Evolutionary conservation across 2,888 invertebrate species (phyloP).

Genomic region (Tenthredo livida): DNA sequence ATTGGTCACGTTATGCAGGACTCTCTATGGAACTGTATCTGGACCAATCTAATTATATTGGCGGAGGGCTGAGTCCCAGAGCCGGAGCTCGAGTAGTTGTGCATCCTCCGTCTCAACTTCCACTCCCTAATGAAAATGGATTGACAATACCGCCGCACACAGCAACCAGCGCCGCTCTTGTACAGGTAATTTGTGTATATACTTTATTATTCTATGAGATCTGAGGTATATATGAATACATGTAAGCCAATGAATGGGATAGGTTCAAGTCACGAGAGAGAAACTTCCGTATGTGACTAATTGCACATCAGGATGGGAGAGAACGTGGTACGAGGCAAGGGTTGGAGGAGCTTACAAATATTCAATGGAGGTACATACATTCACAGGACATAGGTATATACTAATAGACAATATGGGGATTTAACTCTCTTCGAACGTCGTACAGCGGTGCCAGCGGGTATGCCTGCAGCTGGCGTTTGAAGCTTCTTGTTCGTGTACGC

Average conservation of each 20-base stretch:
- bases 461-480: conserved; percentile 60
- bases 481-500: conserved; percentile 58
- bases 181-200: conserved; percentile 54
- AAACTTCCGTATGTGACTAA: conserved; percentile 57
- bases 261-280: conserved; percentile 57
- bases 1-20: conserved; percentile 50
- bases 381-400: not conserved
- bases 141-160: conserved; percentile 57
- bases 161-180: conserved; percentile 58
- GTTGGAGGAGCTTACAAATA: conserved; percentile 55
- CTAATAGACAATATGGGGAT: not conserved
- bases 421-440: conserved; percentile 4
- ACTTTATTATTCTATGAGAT: not conserved
- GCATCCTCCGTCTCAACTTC: conserved; percentile 52
- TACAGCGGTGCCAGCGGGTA: conserved; percentile 59
- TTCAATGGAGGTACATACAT: conserved; percentile 57
- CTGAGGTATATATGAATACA: not conserved
- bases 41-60: conserved; percentile 57
- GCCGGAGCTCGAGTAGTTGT: conserved; percentile 59
- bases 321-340: conserved; percentile 54
- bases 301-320: conserved; percentile 57
- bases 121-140: conserved; percentile 59
- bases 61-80: conserved; percentile 58
- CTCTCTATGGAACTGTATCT: conserved; percentile 59
- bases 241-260: not conserved